phyloP scores from a whole-genome alignment of 2,797 vertebrate species.

The Linurgus olivaceus region DNA sequence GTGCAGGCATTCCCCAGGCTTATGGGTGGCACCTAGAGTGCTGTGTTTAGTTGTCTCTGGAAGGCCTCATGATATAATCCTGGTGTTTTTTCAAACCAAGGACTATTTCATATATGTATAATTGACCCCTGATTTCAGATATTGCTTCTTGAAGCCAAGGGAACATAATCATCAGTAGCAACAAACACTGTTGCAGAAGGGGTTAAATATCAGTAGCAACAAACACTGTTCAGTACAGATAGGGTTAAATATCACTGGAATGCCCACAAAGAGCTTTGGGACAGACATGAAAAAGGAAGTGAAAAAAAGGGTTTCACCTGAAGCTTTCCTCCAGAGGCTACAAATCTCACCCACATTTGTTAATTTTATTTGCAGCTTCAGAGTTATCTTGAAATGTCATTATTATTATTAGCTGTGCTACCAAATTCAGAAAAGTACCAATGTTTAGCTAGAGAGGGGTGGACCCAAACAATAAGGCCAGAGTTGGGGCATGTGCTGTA shows the following conservation, averaged over 20 bases:
- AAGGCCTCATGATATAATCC: not conserved
- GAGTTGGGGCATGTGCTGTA: not conserved
- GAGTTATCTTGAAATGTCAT: not conserved
- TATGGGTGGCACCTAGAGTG: not conserved
- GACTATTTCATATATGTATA: not conserved
- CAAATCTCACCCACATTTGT: not conserved
- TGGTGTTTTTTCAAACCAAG: not conserved
- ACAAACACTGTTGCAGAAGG: no score
- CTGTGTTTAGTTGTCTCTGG: not conserved
- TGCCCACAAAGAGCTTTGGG: not conserved
- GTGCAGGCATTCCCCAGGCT: not conserved
- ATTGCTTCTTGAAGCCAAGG: not conserved
- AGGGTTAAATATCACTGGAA: not conserved
- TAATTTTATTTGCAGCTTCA: slow-evolving; percentile 6
- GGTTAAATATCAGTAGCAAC: not conserved
- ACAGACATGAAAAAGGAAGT: not conserved
- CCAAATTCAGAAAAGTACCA: not conserved
- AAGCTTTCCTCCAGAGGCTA: not conserved
- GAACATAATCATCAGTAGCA: not conserved
- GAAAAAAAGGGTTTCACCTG: not conserved
- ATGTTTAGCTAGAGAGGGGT: not conserved
- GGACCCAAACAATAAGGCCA: not conserved
- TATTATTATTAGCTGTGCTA: not conserved
- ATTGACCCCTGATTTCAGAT: not conserved
- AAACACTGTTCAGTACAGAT: not conserved